phyloP scores from a whole-genome alignment of 2,888 invertebrate species.

The Phortica okadai region DNA sequence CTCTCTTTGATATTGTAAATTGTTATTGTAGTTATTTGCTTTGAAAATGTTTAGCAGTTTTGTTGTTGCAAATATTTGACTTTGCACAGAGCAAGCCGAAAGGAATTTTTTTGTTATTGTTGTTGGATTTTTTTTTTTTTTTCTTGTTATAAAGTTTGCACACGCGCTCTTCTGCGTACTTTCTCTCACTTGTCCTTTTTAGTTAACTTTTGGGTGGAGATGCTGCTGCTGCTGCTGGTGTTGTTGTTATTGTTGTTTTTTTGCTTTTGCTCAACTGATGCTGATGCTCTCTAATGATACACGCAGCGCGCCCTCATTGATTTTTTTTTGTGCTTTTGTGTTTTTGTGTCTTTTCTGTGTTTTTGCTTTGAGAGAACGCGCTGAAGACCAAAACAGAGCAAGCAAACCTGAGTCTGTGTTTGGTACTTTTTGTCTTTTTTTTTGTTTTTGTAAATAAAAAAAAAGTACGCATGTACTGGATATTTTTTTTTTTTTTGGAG shows the following conservation, averaged over 20 bases:
- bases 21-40: neutral
- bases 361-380: neutral
- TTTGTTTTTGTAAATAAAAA: neutral
- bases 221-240: neutral
- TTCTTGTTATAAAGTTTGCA: neutral
- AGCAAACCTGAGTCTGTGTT: neutral
- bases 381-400: slow-evolving; percentile 2
- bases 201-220: slow-evolving; percentile 1
- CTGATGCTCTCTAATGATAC: too few species aligned
- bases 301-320: slow-evolving; percentile 1
- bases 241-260: too few species aligned
- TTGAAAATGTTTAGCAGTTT: too few species aligned
- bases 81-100: neutral
- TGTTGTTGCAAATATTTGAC: neutral
- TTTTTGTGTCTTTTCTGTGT: neutral
- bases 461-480: neutral
- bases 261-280: too few species aligned
- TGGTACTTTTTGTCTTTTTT: neutral
- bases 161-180: neutral
- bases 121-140: neutral
- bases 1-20: neutral
- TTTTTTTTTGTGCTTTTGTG: neutral
- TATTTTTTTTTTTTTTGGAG: slow-evolving; percentile 42
- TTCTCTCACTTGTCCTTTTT: neutral
- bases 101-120: neutral